phyloP scores from a whole-genome alignment of 2,797 vertebrate species.

The Sebastiscus albofasciatus region DNA sequence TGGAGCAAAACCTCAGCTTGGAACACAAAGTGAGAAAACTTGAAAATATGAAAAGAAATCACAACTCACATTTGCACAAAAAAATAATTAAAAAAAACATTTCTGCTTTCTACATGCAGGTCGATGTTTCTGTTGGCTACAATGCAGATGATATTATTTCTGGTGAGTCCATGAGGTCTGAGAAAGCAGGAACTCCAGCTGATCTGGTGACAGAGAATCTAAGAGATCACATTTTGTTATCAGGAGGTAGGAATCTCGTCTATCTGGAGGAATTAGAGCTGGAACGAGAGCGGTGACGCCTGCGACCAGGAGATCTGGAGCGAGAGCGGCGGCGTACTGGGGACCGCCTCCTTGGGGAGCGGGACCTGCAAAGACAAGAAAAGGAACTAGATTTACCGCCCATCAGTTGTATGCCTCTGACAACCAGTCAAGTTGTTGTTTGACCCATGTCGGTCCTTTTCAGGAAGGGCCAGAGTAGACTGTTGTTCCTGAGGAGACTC shows the following conservation, averaged over 20 bases:
- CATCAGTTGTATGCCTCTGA: not conserved
- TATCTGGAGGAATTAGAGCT: constrained; percentile 98
- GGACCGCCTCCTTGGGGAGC: constrained; percentile 92
- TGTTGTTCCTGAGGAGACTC: not conserved
- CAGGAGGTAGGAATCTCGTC: constrained; percentile 31
- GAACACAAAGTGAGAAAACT: constrained; percentile 6
- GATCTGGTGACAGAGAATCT: constrained; percentile 9
- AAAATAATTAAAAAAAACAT: not conserved
- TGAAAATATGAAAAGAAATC: not conserved
- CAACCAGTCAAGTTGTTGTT: too few species aligned
- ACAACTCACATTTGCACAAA: constrained; percentile 21
- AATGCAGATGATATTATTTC: constrained; percentile 27
- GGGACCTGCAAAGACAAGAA: constrained; percentile 82
- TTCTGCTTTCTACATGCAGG: constrained; percentile 24
- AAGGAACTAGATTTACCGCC: not conserved
- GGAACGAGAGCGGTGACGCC: constrained; percentile 95
- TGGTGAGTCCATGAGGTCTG: constrained; percentile 8
- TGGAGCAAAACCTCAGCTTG: not conserved
- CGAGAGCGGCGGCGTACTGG: constrained; percentile 90
- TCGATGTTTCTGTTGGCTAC: constrained; percentile 32
- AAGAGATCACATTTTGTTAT: not conserved
- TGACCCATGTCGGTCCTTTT: not conserved
- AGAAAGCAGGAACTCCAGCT: constrained; percentile 4
- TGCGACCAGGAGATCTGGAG: constrained; percentile 92
- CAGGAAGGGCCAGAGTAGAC: not conserved